Evolutionary conservation across 1,140 invertebrate species (phyloP).

Genomic region (Leguminivora glycinivorella): DNA sequence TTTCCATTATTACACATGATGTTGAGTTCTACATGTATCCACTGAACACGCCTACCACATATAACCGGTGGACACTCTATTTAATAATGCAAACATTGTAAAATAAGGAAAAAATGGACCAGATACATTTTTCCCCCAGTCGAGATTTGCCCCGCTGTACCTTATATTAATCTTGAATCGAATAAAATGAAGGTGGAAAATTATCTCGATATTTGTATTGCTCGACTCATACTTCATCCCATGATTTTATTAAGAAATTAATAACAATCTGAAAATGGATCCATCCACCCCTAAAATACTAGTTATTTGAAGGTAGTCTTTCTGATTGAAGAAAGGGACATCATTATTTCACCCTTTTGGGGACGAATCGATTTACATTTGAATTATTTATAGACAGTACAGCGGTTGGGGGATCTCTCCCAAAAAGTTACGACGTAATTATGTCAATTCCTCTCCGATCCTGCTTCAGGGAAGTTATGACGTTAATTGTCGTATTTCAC

Average conservation of each 20-base stretch:
- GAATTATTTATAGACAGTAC: constrained; percentile 28
- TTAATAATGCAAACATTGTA: too few relatives aligned
- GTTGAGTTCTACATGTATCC: too few relatives aligned
- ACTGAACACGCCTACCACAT: too few relatives aligned
- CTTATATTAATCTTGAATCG: too few relatives aligned
- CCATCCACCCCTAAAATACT: background rate
- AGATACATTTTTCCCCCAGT: too few relatives aligned
- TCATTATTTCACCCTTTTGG: constrained; percentile 23
- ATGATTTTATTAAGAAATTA: background rate
- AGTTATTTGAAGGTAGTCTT: constrained; percentile 20
- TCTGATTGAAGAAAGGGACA: constrained; percentile 25
- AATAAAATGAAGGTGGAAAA: too few relatives aligned
- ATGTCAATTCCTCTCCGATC: background rate
- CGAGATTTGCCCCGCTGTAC: too few relatives aligned
- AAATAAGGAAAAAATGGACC: too few relatives aligned
- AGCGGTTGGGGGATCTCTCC: constrained; percentile 1
- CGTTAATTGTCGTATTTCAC: background rate
- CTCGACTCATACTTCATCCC: too few relatives aligned
- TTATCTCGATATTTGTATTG: too few relatives aligned
- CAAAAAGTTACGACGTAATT: constrained; percentile 21
- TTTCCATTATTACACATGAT: too few relatives aligned
- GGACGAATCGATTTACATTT: constrained; percentile 25
- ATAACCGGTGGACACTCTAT: too few relatives aligned
- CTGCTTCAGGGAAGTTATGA: constrained; percentile 11
- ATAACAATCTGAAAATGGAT: background rate